Evolutionary conservation across 2,113 vertebrate genomes (phyloP), one percentile per base, ranked within the genome.

Genomic region (Coptodon bakossiorum): DNA sequence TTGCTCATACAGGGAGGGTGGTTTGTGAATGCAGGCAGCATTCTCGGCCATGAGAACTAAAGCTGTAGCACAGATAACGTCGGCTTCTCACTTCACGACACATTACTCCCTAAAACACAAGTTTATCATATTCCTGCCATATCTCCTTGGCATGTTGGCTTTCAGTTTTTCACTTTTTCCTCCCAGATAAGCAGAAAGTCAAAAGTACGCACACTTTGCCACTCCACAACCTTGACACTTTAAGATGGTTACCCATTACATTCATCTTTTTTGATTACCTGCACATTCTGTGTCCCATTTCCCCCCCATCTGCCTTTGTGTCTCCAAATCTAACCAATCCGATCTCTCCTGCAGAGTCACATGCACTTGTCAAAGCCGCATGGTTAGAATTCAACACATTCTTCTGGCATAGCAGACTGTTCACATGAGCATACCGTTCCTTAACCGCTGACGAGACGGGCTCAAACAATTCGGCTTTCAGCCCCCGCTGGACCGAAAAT

Each of bases 351-450:
- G 83, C 84, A 61, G 59, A 96, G 95, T 97, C 96, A 96, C 96
- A 96, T 96, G 95, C 92, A 91, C 93, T 95, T 92, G 96, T 95
- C 95, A 95, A 96, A 96, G 94, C 93, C 73, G 85, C 94, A 93
- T 95, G 86, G 90, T 94, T 96, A 90, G 90, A 95, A 97, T 97
- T 96, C 96, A 96, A 96, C 96, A 96, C 96, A 97, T 97, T 97
- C 96, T 94, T 96, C 91, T 93, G 91, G 88, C 91, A 89, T 92
- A 93, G 96, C 93, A 92, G 89, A 85, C 93, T 78, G 88, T 95
- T 95, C 94, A 94, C 95, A 96, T 96, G 95, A 96, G 92, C 88
- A 88, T 71, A 85, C 88, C 80, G 90, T 85, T 92, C 83, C 88
- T 91, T 95, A 84, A 89, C 90, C 66, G 63, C 93, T 87, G 91